phyloP scores from a whole-genome alignment of 2,113 vertebrate species.

The cat (Felis catus) region DNA sequence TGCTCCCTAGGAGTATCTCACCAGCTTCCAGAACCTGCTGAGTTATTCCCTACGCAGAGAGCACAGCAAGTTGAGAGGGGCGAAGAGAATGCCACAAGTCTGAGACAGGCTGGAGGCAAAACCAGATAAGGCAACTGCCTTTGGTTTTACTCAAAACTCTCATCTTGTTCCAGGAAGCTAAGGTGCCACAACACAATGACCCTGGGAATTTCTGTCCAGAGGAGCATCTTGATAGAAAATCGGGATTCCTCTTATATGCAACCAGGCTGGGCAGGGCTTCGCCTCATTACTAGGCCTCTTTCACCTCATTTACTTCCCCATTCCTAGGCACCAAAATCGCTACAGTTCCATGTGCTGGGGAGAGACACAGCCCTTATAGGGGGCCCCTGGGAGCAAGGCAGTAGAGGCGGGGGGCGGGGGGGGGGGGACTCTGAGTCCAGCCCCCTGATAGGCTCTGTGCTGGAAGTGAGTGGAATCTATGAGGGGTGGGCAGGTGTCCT shows the following conservation, averaged over 20 bases:
- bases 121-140: not conserved
- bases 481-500: not conserved
- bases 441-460: not conserved
- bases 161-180: not conserved
- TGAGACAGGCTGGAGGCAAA: not conserved
- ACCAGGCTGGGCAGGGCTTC: not conserved
- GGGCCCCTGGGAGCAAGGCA: not conserved
- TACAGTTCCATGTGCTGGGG: not conserved
- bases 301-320: not conserved
- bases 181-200: not conserved
- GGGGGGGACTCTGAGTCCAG: not conserved
- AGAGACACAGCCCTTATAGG: not conserved
- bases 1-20: not conserved
- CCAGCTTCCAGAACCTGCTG: not conserved
- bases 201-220: not conserved
- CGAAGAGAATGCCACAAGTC: not conserved
- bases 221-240: not conserved
- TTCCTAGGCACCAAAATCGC: not conserved
- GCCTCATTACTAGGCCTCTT: not conserved
- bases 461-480: not conserved
- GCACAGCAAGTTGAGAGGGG: not conserved
- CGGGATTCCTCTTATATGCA: not conserved
- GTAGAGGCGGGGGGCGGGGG: not conserved
- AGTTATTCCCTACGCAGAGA: not conserved
- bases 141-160: conserved; percentile 36